Conservation (phyloP, 1,140 invertebrate species). For the Pygmarrhopalites habei region DNA sequence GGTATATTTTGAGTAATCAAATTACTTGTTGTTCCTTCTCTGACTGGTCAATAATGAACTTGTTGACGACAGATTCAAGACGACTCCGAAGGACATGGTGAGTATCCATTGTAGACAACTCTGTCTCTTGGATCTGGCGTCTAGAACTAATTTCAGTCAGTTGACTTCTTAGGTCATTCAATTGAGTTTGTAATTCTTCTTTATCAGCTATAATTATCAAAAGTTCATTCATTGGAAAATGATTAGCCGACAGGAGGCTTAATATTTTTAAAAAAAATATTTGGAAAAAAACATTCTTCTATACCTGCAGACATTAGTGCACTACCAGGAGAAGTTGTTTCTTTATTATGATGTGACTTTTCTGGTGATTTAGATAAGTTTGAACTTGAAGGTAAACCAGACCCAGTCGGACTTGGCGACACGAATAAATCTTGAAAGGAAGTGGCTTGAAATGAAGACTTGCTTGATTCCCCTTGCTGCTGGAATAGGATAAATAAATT, state of each 20-base stretch:
- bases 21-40: slow-evolving; percentile 71
- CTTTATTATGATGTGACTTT: background rate
- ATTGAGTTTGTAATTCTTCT: slow-evolving; percentile 22
- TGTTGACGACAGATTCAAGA: slow-evolving; percentile 71
- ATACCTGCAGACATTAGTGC: too few species aligned
- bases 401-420: background rate
- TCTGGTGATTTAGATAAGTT: background rate
- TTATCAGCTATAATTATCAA: too few species aligned
- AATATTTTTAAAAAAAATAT: too few species aligned
- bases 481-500: background rate
- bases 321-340: too few species aligned
- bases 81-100: slow-evolving; percentile 67
- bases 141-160: slow-evolving; percentile 62
- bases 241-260: background rate
- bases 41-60: slow-evolving; percentile 64
- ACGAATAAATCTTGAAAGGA: slow-evolving; percentile 1
- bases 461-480: background rate
- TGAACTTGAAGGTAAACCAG: background rate
- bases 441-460: background rate
- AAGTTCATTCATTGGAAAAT: background rate
- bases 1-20: background rate
- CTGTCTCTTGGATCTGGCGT: slow-evolving; percentile 66
- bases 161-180: slow-evolving; percentile 50
- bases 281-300: too few species aligned
- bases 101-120: slow-evolving; percentile 80